Evolutionary conservation across 2,888 invertebrate genomes (phyloP), one percentile per base, ranked within the genome.

Genomic region (Ophioninae sp.): DNA sequence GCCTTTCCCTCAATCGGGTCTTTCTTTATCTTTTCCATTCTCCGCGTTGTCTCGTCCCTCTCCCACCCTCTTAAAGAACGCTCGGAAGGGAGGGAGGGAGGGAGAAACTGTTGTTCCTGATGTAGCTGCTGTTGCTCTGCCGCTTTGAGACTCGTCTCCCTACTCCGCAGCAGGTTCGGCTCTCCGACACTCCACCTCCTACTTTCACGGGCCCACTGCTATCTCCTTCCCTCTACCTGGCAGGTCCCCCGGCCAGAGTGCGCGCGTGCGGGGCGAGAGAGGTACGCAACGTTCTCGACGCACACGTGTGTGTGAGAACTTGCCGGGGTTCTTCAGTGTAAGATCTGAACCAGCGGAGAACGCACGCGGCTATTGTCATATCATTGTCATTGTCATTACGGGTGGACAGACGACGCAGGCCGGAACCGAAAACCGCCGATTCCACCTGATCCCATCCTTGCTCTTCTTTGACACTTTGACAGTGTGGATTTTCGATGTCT

Each of bases 321-420:
- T 89, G 90, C 91, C 90, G 90, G 89, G 89, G 76, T 84, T 91
- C 92, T 90, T 92, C 93, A 93, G 93, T 93, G 92, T 92, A 92
- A 91, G 92, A 92, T 92, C 92, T 89, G 92, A 92, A 91, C 92
- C 91, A 90, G 92, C 89, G 91, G 92, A 91, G 93, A 92, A 92
- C 92, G 92, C 93, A 93, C 93, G 89, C 84, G 91, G 89, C 86
- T 90, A 93, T 93, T 93, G 92, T 93, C 91, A 90, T 92, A 92
- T 91, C 91, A 91, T 91, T 91, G 90, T 92, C 90, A 91, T 91
- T 90, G 90, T 91, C 90, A 89, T 89, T 88, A 10, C 79, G 56
- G 69, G 59, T 68, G 44, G n/a, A 77, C n/a, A 56, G 37, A 13
- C 56, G 79, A 72, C 79, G 88, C 87, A 84, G 86, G 84, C 87